Base-by-base conservation (phyloP, 2,888 invertebrate genomes). In the Trichopoda pennipes region DNA sequence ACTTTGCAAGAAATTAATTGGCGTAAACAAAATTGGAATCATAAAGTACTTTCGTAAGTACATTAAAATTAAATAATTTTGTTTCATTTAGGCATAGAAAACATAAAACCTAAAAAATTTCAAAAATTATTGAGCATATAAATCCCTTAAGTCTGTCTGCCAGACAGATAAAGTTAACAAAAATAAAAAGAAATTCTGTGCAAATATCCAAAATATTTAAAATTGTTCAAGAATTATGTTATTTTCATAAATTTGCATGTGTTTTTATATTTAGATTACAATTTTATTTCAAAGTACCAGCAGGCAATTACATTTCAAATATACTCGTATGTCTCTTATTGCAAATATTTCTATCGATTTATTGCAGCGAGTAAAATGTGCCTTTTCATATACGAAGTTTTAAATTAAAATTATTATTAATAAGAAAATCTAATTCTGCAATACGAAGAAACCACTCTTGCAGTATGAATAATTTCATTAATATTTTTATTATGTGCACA, bases 101-200 rank as follows among this genome's bases (percentile, higher is more conserved):
- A 14, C 14, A 38, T 14, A 38, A 10, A 4, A 3, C 42, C 0
- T 3, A 44, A 16, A 16, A 35, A 64, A 64, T 28, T 19, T 47
- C 14, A 32, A 55, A 55, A 55, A 32, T 16, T 16, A 35, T 55
- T 42, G 3, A 55, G 23, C 35, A 38, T 38, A 66, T 38, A 66
- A 66, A 23, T 53, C 51, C 38, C 35, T 38, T 23, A 66, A 44
- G 44, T 17, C 14, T 66, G 66, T 55, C 66, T 66, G 23, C 42
- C 16, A 44, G 42, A 44, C 42, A 44, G 42, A 44, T n/a, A 44
- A 44, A 44, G 2, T 44, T n/a, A 44, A 16, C 42, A 42, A 42
- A 16, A 14, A 44, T 6, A 16, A 44, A 38, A 38, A 17, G 3
- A 10, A 56, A 38, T 23, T 38, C 38, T 38, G 14, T 38, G 38